These are phyloP conservation scores for Anniella stebbinsi DNA, from an alignment of 2,797 vertebrate genomes.

Conservation along the genomic window DNA sequence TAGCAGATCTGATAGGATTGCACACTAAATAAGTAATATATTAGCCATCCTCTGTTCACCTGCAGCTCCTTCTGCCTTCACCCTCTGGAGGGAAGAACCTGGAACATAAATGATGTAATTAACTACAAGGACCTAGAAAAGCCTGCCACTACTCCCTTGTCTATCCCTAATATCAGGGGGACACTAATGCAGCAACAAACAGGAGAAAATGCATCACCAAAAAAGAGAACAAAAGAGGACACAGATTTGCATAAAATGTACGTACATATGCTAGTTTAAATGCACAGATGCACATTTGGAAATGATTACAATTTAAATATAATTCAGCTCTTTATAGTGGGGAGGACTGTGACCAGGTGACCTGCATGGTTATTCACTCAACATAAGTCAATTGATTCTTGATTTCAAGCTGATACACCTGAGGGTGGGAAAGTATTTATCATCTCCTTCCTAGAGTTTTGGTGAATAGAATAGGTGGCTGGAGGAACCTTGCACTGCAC, in stretches of 20 bases:
- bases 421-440: slow-evolving; percentile 24
- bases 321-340: no score
- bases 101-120: not conserved
- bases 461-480: not conserved
- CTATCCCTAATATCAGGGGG: not conserved
- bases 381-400: not conserved
- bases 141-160: not conserved
- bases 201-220: no score
- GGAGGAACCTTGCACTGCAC: not conserved
- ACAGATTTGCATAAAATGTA: no score
- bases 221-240: no score
- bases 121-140: not conserved
- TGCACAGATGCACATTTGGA: no score
- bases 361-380: not conserved
- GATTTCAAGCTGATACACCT: not conserved
- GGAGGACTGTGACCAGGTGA: no score
- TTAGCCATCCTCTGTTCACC: not conserved
- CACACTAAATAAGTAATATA: not conserved
- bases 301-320: no score
- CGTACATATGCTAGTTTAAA: no score
- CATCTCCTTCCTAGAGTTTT: not conserved
- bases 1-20: no score
- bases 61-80: not conserved
- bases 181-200: no score
- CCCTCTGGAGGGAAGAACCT: not conserved